A percentile compares a stretch with the other conserved stretches of the same genome.
phyloP scores from a whole-genome alignment of 2,113 vertebrate species.

The Microtus oregoni region DNA sequence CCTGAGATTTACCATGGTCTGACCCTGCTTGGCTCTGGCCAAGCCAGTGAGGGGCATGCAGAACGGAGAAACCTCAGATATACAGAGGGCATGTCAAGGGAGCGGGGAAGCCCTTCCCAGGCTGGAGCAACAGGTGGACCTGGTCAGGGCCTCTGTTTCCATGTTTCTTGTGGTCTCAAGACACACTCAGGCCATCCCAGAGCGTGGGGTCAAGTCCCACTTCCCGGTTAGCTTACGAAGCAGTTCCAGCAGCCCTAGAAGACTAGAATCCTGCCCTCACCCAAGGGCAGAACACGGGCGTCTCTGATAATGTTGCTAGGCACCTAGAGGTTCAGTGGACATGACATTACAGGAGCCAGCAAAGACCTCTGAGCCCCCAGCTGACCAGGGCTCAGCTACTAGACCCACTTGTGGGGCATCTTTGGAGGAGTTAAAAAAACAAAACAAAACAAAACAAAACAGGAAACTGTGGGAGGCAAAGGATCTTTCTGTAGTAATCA shows the following conservation, averaged over 20 bases:
- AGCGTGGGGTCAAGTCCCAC: not conserved
- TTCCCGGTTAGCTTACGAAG: not conserved
- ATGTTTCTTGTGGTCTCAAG: not conserved
- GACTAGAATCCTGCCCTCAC: accelerated
- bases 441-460: no score
- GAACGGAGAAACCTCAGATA: not conserved
- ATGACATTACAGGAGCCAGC: accelerated
- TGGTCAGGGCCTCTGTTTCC: no score
- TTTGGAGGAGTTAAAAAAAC: no score
- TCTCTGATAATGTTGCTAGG: accelerated
- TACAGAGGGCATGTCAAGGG: not conserved
- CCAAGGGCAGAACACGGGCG: accelerated
- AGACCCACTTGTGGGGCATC: not conserved
- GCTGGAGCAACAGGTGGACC: no score
- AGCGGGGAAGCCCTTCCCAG: not conserved
- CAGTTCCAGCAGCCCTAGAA: not conserved
- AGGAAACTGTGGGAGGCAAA: not conserved
- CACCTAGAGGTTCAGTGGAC: accelerated
- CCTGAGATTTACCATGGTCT: accelerated
- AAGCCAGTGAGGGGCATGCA: accelerated
- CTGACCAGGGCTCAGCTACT: no score
- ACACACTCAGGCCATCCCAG: not conserved
- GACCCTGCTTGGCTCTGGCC: not conserved
- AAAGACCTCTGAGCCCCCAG: not conserved
- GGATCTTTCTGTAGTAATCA: not conserved